phyloP scores from a whole-genome alignment of 2,113 vertebrate genomes.

The Fulica atra region DNA sequence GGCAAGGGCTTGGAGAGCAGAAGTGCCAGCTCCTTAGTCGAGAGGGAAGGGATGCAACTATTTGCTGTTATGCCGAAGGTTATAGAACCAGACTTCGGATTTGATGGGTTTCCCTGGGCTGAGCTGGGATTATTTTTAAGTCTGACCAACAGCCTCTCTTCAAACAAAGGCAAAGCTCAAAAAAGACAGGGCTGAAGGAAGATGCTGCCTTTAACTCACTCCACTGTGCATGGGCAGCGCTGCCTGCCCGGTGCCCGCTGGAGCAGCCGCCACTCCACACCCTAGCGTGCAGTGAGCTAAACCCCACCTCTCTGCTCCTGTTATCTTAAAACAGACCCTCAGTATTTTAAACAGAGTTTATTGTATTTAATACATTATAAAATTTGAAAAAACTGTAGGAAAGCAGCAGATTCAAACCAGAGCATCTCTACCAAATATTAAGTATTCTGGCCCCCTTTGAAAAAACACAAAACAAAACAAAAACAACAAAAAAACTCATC shows the following conservation, averaged over 20 bases:
- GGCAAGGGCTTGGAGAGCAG: background rate
- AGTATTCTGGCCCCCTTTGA: constrained; percentile 79
- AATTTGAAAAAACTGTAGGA: constrained; percentile 82
- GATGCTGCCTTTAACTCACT: background rate
- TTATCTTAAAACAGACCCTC: constrained; percentile 65
- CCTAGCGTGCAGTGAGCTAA: background rate
- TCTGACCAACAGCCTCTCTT: constrained; percentile 11
- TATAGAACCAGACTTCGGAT: constrained; percentile 4
- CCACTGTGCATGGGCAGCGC: background rate
- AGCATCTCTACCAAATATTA: constrained; percentile 78
- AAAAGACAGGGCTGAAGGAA: background rate
- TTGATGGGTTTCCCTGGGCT: constrained; percentile 15
- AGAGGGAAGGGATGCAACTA: background rate
- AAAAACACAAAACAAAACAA: constrained; percentile 52
- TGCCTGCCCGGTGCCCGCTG: background rate
- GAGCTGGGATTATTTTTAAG: constrained; percentile 22
- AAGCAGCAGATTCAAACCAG: constrained; percentile 81
- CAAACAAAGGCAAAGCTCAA: background rate
- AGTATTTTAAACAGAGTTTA: constrained; percentile 81
- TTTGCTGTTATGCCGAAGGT: background rate
- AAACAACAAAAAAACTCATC: constrained; percentile 48
- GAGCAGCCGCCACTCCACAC: fast-evolving
- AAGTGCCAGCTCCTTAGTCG: background rate
- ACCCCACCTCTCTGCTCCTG: constrained; percentile 5
- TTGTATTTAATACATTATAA: constrained; percentile 85